Evolutionary conservation across 2,888 invertebrate genomes (phyloP), one percentile per base, ranked within the genome.

Genomic region (Aethes cnicana): DNA sequence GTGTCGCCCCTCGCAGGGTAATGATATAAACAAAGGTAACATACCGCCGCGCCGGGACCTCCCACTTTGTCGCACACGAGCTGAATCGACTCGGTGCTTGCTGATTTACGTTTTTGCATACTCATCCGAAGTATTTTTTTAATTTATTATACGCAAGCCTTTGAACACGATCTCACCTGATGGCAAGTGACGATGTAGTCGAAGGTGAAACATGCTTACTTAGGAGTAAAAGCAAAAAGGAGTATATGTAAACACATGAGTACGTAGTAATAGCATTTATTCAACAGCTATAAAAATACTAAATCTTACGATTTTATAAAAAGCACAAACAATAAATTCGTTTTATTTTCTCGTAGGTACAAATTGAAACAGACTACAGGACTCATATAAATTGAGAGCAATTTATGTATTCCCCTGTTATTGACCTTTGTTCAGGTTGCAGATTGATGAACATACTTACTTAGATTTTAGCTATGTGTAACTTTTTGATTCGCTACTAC

Each of bases 1-100:
- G 17, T 9, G 25, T 41, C 41, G 16, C 16, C 17, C 17, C 25
- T 47, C 32, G 28, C 6, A 39, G 7, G 41, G 47, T 47, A 47
- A 44, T 42, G n/a, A 36, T 46, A 44, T 53, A 48, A 55, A 57
- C 57, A 57, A 55, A 50, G 55, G 39, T 53, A 53, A 53, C 54
- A 17, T 53, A 53, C 47, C 33, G 55, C 36, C 55, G 33, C 53
- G 39, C 14, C n/a, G 50, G 55, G 54, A 57, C 52, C 30, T 43
- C 50, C 23, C 48, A 41, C 37, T 39, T 52, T 39, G 50, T 47
- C 42, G 41, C 30, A 54, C 57, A 54, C 57, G 59, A 57, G 43
- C 32, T 25, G 59, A 55, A 57, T 57, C 41, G 25, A 39, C n/a
- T 39, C 39, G 25, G 8, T 8, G 4, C 16, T 0, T 32, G 16